These are phyloP conservation scores for Monochamus alternatus DNA, from an alignment of 2,888 invertebrate species.

Conservation along the genomic window DNA sequence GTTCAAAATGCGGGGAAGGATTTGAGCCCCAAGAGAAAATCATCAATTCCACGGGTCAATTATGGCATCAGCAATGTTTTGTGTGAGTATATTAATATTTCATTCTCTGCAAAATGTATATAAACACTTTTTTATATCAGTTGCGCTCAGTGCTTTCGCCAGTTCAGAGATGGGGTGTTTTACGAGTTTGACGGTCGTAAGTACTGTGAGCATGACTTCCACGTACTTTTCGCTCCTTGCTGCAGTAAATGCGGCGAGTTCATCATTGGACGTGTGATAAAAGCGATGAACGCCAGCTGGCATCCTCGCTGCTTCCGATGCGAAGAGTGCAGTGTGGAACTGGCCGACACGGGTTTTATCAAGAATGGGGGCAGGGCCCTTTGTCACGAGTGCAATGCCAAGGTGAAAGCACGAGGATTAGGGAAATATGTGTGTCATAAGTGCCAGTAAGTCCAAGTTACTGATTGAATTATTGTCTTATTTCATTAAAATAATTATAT, in stretches of 20 bases:
- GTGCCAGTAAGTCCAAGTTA: conserved; percentile 86
- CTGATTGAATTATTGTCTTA: not conserved
- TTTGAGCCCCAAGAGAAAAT: conserved; percentile 98
- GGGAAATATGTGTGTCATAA: conserved; percentile 99
- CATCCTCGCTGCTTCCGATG: conserved; percentile 98
- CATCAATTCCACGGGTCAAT: conserved; percentile 97
- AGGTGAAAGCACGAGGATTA: conserved; percentile 93
- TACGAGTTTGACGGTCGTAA: conserved; percentile 99
- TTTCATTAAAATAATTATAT: not conserved
- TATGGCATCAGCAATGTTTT: conserved; percentile 99
- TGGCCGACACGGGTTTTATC: conserved; percentile 98
- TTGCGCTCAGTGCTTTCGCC: conserved; percentile 98
- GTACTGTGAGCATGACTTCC: conserved; percentile 99
- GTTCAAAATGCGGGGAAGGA: conserved; percentile 95
- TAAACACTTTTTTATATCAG: conserved; percentile 70
- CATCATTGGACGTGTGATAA: conserved; percentile 98
- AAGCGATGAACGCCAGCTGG: conserved; percentile 99
- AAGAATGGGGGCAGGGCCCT: conserved; percentile 89
- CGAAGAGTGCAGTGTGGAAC: conserved; percentile 90
- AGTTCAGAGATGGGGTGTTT: conserved; percentile 97
- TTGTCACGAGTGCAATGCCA: conserved; percentile 97
- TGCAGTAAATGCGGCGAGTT: conserved; percentile 89
- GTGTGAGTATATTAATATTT: conserved; percentile 81
- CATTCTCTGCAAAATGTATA: no score
- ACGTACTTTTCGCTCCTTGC: conserved; percentile 90